Evolutionary conservation across 2,888 invertebrate species (phyloP).

Genomic region (Sarcophaga variegata): DNA sequence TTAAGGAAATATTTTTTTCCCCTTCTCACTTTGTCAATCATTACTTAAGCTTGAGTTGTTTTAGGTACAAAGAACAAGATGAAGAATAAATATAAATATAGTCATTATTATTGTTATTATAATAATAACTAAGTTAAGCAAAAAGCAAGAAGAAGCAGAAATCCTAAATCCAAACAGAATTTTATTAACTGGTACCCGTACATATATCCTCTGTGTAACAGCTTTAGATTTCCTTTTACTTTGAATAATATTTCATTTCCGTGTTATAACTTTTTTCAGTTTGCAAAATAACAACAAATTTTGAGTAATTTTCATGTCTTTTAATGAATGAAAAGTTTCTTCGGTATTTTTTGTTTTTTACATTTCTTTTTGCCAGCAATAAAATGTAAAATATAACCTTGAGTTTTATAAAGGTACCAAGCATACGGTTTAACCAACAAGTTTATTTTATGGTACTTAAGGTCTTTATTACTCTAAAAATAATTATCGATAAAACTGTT

Average conservation of each 20-base stretch:
- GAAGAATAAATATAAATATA: not conserved
- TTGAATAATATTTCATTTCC: not conserved
- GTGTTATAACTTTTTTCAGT: not conserved
- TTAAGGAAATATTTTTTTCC: not conserved
- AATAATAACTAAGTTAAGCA: not conserved
- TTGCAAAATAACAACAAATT: not conserved
- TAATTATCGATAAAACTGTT: conserved; percentile 22
- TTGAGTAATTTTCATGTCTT: not conserved
- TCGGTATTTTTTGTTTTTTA: not conserved
- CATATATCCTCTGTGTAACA: not conserved
- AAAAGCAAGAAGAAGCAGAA: not conserved
- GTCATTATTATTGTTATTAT: not conserved
- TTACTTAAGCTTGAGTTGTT: conserved; percentile 1
- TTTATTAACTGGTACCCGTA: not conserved
- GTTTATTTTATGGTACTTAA: not conserved
- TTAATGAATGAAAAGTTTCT: conserved; percentile 12
- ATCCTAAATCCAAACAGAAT: not conserved
- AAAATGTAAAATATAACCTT: not conserved
- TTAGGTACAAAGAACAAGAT: not conserved
- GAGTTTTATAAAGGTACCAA: conserved; percentile 8
- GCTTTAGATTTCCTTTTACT: not conserved
- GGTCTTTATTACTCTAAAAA: not conserved
- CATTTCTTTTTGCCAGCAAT: not conserved
- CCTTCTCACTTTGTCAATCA: not conserved
- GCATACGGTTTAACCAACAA: not conserved